Percentiles rank a stretch among this genome's conserved stretches.
Conservation (phyloP, 2,113 vertebrate species). For the Oryzias javanicus region DNA sequence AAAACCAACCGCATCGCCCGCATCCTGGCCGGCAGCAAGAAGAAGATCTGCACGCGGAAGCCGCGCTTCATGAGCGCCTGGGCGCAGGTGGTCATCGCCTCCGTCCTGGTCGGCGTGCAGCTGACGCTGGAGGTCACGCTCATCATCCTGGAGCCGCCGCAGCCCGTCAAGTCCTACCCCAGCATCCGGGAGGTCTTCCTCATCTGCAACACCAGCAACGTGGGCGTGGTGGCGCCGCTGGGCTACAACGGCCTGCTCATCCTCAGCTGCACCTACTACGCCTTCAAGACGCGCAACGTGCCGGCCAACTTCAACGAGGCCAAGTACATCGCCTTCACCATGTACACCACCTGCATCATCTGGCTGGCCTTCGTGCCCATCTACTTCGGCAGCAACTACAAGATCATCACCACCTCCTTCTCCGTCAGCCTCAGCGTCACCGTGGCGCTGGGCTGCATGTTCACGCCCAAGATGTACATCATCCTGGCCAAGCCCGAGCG, state of each 20-base stretch:
- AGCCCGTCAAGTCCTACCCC: slow-evolving; percentile 92
- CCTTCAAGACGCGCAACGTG: slow-evolving; percentile 98
- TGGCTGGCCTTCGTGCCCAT: slow-evolving; percentile 98
- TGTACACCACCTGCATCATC: slow-evolving; percentile 99
- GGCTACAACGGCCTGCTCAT: slow-evolving; percentile 97
- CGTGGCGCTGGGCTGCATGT: slow-evolving; percentile 97
- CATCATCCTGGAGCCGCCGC: slow-evolving; percentile 93
- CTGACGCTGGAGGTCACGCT: slow-evolving; percentile 89
- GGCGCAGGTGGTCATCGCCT: slow-evolving; percentile 95
- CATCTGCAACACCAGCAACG: slow-evolving; percentile 97
- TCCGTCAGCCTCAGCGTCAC: slow-evolving; percentile 97
- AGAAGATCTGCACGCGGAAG: slow-evolving; percentile 97
- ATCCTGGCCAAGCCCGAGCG: slow-evolving; percentile 96
- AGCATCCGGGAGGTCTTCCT: slow-evolving; percentile 96
- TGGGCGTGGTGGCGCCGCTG: slow-evolving; percentile 91
- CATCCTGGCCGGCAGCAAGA: slow-evolving; percentile 96
- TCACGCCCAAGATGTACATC: slow-evolving; percentile 99
- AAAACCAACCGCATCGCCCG: slow-evolving; percentile 98
- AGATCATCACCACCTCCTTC: slow-evolving; percentile 98
- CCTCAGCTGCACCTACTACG: slow-evolving; percentile 98
- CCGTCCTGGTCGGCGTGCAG: slow-evolving; percentile 88
- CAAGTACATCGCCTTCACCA: slow-evolving; percentile 98
- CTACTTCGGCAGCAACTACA: slow-evolving; percentile 98
- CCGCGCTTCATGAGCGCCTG: slow-evolving; percentile 97
- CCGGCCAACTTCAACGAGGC: slow-evolving; percentile 98